Conservation (phyloP, 2,888 invertebrate species). For the Malthinus seriepunctatus region DNA sequence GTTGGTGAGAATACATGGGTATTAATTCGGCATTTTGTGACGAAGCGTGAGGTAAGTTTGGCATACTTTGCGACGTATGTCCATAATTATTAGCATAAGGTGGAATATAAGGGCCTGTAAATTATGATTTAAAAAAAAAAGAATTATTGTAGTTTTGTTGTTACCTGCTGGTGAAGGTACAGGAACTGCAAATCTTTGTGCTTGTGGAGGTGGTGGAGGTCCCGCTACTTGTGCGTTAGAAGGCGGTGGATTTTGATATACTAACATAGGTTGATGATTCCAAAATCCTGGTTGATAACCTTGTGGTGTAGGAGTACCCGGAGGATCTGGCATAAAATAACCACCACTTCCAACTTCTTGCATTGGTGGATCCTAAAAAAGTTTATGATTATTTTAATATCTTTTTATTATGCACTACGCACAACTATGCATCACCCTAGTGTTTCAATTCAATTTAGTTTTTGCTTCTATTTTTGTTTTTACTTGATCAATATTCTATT, state of each 20-base stretch:
- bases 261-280: conserved; percentile 45
- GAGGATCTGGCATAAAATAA: conserved; percentile 41
- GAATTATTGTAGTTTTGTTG: background rate
- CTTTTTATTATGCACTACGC: too few relatives aligned
- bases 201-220: conserved; percentile 17
- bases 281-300: conserved; percentile 36
- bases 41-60: conserved; percentile 22
- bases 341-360: conserved; percentile 41
- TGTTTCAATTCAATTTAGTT: too few relatives aligned
- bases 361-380: conserved; percentile 42
- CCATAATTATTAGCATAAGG: conserved; percentile 23
- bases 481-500: too few relatives aligned
- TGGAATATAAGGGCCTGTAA: conserved; percentile 30
- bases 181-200: conserved; percentile 37
- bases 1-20: conserved; percentile 33
- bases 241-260: conserved; percentile 42
- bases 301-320: conserved; percentile 27
- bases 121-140: conserved; percentile 3
- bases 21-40: conserved; percentile 31
- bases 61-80: conserved; percentile 14
- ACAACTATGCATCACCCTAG: too few relatives aligned
- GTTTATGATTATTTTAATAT: background rate
- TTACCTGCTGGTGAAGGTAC: conserved; percentile 35
- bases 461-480: too few relatives aligned
- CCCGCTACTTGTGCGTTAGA: conserved; percentile 37